These are phyloP conservation scores for Penaeus chinensis DNA, from an alignment of 1,140 invertebrate genomes.

Conservation along the genomic window DNA sequence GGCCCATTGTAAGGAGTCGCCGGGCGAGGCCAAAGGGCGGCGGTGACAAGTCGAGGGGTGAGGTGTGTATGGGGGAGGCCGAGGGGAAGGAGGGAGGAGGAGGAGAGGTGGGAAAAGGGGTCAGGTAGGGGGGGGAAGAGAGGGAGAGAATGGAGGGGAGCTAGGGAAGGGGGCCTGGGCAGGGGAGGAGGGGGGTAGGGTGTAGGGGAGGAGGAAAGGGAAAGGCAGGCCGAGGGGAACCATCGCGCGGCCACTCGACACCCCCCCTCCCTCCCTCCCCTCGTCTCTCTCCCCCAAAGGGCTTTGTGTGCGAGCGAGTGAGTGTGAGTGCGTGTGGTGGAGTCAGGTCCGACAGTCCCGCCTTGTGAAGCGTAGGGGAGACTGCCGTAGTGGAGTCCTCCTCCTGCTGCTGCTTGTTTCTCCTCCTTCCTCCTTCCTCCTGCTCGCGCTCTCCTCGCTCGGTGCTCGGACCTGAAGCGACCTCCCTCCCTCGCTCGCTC, in stretches of 20 bases:
- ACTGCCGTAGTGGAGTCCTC: neutral
- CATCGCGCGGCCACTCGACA: neutral
- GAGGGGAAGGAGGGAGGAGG: too few relatives aligned
- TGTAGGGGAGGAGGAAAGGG: neutral
- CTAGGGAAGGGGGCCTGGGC: neutral
- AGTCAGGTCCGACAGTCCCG: too few relatives aligned
- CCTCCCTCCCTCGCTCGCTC: neutral
- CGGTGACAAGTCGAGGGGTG: too few relatives aligned
- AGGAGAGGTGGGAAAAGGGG: neutral
- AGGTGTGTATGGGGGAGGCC: too few relatives aligned
- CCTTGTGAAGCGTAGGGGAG: too few relatives aligned
- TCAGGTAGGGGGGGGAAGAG: too few relatives aligned
- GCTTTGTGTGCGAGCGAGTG: too few relatives aligned
- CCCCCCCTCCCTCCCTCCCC: neutral
- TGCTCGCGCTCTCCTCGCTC: neutral
- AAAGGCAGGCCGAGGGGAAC: neutral
- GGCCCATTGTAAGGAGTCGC: neutral
- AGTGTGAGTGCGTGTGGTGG: too few relatives aligned
- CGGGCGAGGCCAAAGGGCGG: too few relatives aligned
- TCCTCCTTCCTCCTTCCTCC: neutral
- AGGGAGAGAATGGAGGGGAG: neutral
- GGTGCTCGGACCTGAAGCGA: too few relatives aligned
- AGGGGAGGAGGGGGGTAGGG: neutral
- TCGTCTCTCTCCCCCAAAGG: neutral
- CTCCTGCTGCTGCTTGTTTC: neutral